These are phyloP conservation scores for Palloptera scutellata DNA, from an alignment of 2,888 invertebrate genomes.

Conservation along the genomic window DNA sequence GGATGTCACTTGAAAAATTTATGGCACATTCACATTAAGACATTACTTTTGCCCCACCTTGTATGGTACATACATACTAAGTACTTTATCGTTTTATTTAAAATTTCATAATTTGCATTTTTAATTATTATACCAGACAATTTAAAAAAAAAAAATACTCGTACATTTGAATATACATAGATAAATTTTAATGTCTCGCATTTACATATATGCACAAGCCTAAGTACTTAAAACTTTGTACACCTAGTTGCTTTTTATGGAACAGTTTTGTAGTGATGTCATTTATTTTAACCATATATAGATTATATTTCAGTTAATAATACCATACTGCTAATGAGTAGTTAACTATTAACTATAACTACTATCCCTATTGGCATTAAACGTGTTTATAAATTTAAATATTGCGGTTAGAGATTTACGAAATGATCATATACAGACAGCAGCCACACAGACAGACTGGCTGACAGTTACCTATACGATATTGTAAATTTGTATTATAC, in stretches of 20 bases:
- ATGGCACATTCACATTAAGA: no score
- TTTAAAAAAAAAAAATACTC: neutral
- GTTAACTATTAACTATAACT: no score
- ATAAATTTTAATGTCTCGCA: neutral
- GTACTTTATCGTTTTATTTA: no score
- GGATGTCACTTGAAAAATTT: no score
- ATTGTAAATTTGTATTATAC: no score
- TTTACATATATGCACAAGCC: neutral
- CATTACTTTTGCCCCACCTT: no score
- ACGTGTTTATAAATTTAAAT: no score
- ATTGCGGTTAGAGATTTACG: no score
- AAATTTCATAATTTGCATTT: constrained; percentile 27
- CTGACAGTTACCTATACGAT: no score
- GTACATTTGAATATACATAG: neutral
- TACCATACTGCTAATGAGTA: neutral
- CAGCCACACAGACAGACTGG: neutral
- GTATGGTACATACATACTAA: no score
- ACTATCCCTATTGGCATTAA: no score
- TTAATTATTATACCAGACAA: constrained; percentile 23
- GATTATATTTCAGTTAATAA: constrained; percentile 53
- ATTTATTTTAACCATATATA: constrained; percentile 47
- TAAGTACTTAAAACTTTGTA: neutral
- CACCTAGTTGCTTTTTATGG: constrained; percentile 2
- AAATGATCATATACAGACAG: neutral
- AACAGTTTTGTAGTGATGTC: constrained; percentile 48